These are phyloP conservation scores for Pterostichus madidus DNA, from an alignment of 2,888 invertebrate species.

Conservation along the genomic window DNA sequence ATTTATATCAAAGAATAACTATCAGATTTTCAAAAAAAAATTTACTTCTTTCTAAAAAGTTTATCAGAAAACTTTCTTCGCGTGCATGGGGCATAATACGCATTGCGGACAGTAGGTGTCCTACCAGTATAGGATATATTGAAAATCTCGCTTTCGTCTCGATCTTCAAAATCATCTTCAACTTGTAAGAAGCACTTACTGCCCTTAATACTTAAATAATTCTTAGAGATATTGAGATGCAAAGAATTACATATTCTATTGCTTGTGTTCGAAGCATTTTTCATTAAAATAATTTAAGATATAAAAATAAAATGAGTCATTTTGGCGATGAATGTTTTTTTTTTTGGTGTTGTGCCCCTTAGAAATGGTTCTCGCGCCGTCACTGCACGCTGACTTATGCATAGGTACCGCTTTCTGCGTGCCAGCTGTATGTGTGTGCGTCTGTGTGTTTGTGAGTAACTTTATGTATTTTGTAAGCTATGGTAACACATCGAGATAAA, in stretches of 20 bases:
- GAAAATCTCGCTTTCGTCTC: too few relatives aligned
- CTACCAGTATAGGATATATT: too few relatives aligned
- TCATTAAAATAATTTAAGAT: too few relatives aligned
- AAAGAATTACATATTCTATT: neutral
- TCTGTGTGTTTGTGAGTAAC: constrained; percentile 46
- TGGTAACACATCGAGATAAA: constrained; percentile 60
- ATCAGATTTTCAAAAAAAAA: too few relatives aligned
- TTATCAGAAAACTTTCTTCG: too few relatives aligned
- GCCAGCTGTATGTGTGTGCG: constrained; percentile 20
- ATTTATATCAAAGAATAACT: too few relatives aligned
- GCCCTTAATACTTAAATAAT: neutral
- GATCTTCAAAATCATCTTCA: neutral
- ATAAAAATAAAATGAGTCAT: too few relatives aligned
- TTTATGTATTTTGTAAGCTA: constrained; percentile 65
- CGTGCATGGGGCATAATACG: too few relatives aligned
- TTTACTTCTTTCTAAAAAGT: too few relatives aligned
- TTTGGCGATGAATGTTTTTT: neutral
- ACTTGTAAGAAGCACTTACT: neutral
- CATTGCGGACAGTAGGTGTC: too few relatives aligned
- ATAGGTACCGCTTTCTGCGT: constrained; percentile 41
- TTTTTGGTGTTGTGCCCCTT: neutral
- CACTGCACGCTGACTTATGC: neutral
- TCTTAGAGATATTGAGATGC: neutral
- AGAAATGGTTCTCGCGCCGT: neutral
- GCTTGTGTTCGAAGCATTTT: neutral